Percentiles rank a stretch among this genome's conserved stretches.
Evolutionary conservation across 2,888 invertebrate genomes (phyloP).

Genomic region (Dicyrtomina minuta): DNA sequence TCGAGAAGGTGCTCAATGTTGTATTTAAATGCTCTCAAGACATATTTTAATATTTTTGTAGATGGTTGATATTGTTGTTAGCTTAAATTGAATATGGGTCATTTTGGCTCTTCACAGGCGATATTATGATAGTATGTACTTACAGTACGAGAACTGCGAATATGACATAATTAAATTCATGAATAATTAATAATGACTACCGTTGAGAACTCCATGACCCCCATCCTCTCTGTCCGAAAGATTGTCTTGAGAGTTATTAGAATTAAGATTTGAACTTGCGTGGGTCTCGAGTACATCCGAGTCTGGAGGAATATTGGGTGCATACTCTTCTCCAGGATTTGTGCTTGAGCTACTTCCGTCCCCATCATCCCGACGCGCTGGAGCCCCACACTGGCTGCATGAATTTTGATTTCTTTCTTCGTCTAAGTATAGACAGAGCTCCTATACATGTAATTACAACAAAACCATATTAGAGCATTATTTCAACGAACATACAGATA

Average conservation of each 20-base stretch:
- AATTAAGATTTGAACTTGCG: constrained; percentile 40
- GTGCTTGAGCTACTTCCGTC: constrained; percentile 94
- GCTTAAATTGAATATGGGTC: no score
- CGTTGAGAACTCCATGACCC: constrained; percentile 50
- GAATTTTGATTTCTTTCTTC: constrained; percentile 63
- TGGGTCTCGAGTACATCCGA: constrained; percentile 45
- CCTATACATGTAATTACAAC: constrained; percentile 61
- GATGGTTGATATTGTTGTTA: no score
- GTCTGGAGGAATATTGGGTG: constrained; percentile 44
- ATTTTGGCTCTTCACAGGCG: no score
- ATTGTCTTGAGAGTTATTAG: constrained; percentile 36
- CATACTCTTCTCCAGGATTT: constrained; percentile 72
- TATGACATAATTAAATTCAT: no score
- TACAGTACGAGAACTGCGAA: no score
- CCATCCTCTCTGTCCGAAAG: constrained; percentile 42
- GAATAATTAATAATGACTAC: constrained; percentile 29
- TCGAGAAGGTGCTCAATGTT: no score
- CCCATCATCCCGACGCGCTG: constrained; percentile 75
- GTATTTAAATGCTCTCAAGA: no score
- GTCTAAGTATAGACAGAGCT: constrained; percentile 89
- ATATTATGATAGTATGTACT: no score
- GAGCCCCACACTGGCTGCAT: constrained; percentile 55
- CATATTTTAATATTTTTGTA: no score
- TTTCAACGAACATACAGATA: background rate
- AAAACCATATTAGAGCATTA: no score